Percentiles rank a stretch among this genome's conserved stretches.
phyloP scores from a whole-genome alignment of 92 coral and sea anemone species.

The Parazoanthus atlanticus region DNA sequence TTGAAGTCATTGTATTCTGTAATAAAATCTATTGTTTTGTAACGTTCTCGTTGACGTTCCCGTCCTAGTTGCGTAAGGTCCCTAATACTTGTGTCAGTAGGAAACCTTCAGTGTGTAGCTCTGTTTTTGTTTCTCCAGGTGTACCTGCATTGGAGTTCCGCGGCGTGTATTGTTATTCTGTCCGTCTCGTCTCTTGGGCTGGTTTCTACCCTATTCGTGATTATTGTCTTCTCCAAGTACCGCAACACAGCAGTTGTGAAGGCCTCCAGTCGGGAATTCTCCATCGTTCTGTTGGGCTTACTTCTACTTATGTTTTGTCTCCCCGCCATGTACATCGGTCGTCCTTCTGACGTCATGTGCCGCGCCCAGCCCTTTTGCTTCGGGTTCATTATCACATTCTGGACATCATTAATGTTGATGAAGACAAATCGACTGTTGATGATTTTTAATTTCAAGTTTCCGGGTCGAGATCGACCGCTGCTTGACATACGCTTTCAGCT shows the following conservation, averaged over 20 bases:
- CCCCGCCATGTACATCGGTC: constrained; percentile 75
- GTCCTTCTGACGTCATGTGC: constrained; percentile 69
- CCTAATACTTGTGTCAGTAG: too few relatives aligned
- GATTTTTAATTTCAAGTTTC: constrained; percentile 80
- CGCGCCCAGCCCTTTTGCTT: constrained; percentile 76
- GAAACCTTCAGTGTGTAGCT: too few relatives aligned
- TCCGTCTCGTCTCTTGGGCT: constrained; percentile 68
- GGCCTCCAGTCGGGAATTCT: constrained; percentile 90
- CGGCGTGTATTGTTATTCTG: constrained; percentile 65
- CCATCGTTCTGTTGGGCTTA: constrained; percentile 71
- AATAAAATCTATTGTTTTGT: too few relatives aligned
- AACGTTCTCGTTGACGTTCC: too few relatives aligned
- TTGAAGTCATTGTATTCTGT: too few relatives aligned
- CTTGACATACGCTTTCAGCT: constrained; percentile 77
- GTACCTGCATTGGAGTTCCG: constrained; percentile 75
- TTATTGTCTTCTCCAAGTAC: constrained; percentile 69
- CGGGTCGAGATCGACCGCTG: constrained; percentile 62
- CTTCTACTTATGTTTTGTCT: constrained; percentile 76
- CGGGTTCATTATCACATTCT: constrained; percentile 78
- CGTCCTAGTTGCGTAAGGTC: too few relatives aligned
- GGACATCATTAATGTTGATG: constrained; percentile 90
- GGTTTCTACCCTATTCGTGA: constrained; percentile 67
- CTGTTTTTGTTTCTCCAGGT: constrained; percentile 22
- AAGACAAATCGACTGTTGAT: constrained; percentile 87
- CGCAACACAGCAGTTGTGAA: constrained; percentile 90